Evolutionary conservation across 92 coral and sea anemone genomes (phyloP).

Genomic region (Bergia puertoricense): DNA sequence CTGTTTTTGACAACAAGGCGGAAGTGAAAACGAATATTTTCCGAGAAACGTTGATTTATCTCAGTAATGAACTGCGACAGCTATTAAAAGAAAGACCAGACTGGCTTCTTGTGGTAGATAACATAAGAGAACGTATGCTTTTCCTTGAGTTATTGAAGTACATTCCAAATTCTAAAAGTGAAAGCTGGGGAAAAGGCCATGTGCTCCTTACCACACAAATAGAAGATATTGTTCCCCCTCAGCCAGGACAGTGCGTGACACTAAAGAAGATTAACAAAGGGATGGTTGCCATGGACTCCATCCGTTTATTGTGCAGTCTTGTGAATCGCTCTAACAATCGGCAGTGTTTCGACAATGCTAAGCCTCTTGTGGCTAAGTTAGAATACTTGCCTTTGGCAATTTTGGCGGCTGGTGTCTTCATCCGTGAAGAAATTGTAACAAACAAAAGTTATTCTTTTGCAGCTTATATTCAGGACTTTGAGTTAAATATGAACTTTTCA

Average conservation of each 20-base stretch:
- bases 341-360: not conserved
- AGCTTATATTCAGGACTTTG: not conserved
- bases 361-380: too few species aligned
- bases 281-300: not conserved
- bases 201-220: constrained; percentile 5
- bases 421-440: not conserved
- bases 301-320: not conserved
- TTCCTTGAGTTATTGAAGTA: not conserved
- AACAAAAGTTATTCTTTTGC: not conserved
- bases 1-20: not conserved
- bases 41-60: not conserved
- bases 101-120: constrained; percentile 34
- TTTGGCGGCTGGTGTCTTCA: not conserved
- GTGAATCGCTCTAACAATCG: not conserved
- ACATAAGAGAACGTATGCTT: not conserved
- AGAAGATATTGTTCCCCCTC: constrained; percentile 1
- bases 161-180: not conserved
- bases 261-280: constrained; percentile 5
- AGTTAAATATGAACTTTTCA: not conserved
- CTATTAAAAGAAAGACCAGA: constrained; percentile 14
- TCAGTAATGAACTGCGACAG: not conserved
- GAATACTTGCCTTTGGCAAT: too few species aligned
- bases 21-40: not conserved
- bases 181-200: not conserved
- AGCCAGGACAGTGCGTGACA: not conserved